Evolutionary conservation across 2,888 invertebrate genomes (phyloP).

Genomic region (Lepidochrysops patricia): DNA sequence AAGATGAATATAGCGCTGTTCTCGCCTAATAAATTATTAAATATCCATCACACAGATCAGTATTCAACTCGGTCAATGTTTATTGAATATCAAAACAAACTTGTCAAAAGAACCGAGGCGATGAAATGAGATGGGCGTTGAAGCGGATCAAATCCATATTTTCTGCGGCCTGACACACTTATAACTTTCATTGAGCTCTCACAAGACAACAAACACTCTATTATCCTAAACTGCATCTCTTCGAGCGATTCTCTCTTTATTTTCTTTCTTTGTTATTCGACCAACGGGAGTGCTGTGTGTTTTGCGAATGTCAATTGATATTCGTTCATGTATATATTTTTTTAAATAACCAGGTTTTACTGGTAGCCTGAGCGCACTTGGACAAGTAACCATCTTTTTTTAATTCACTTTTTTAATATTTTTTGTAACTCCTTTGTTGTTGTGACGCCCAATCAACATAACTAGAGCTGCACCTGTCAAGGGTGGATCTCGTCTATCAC

Average conservation of each 20-base stretch:
- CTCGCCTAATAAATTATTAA: neutral
- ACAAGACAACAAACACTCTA: neutral
- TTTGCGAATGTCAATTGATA: too few species aligned
- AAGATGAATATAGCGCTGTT: neutral
- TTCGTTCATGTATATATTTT: too few species aligned
- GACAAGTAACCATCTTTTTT: too few species aligned
- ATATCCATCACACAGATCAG: neutral
- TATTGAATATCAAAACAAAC: constrained; percentile 1
- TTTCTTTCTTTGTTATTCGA: too few species aligned
- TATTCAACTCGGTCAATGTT: neutral
- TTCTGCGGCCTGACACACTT: constrained; percentile 3
- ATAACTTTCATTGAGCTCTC: neutral
- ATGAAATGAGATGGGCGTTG: neutral
- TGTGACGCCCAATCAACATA: neutral
- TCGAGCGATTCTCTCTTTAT: too few species aligned
- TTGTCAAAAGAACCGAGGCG: neutral
- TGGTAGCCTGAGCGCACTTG: too few species aligned
- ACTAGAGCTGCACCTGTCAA: neutral
- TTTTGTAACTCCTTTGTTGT: too few species aligned
- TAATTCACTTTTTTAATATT: too few species aligned
- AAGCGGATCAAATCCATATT: neutral
- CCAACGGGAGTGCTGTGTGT: too few species aligned
- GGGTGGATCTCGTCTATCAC: constrained; percentile 6
- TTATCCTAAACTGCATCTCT: neutral
- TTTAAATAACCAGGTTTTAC: too few species aligned